A percentile compares a stretch with the other conserved stretches of the same genome.
phyloP scores from a whole-genome alignment of 2,797 vertebrate species.

The Cossypha caffra region DNA sequence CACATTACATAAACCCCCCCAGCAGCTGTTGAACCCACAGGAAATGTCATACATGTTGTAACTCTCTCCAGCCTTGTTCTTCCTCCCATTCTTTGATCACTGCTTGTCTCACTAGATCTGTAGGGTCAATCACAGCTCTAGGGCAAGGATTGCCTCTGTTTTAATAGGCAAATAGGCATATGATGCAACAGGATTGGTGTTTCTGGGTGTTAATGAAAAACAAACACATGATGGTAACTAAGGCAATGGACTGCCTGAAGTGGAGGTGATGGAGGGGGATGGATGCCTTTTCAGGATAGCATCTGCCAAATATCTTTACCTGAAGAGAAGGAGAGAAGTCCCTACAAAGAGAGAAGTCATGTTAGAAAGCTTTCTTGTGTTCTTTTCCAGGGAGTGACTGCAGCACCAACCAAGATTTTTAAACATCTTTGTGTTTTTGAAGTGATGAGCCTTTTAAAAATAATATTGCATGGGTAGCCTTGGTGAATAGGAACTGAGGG shows the following conservation, averaged over 20 bases:
- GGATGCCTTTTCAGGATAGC: neutral
- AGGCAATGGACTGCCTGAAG: neutral
- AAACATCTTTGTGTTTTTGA: conserved; percentile 23
- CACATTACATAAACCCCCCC: neutral
- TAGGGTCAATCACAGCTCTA: neutral
- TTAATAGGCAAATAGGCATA: neutral
- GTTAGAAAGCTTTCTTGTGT: neutral
- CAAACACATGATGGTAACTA: neutral
- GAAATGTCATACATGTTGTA: neutral
- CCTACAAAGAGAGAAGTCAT: neutral
- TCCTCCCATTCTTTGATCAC: neutral
- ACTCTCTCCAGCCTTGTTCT: neutral
- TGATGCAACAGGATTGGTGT: neutral
- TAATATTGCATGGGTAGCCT: neutral
- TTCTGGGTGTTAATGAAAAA: neutral
- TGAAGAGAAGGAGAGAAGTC: neutral
- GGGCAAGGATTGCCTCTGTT: neutral
- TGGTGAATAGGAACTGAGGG: conserved; percentile 44
- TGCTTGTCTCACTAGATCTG: neutral
- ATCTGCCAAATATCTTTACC: neutral
- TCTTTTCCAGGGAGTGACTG: neutral
- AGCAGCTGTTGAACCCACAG: neutral
- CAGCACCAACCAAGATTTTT: neutral
- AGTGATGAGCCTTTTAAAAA: conserved; percentile 39
- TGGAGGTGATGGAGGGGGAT: neutral